A percentile compares a stretch with the other conserved stretches of the same genome.
phyloP scores from a whole-genome alignment of 1,140 invertebrate genomes.

The Hyphantria cunea region DNA sequence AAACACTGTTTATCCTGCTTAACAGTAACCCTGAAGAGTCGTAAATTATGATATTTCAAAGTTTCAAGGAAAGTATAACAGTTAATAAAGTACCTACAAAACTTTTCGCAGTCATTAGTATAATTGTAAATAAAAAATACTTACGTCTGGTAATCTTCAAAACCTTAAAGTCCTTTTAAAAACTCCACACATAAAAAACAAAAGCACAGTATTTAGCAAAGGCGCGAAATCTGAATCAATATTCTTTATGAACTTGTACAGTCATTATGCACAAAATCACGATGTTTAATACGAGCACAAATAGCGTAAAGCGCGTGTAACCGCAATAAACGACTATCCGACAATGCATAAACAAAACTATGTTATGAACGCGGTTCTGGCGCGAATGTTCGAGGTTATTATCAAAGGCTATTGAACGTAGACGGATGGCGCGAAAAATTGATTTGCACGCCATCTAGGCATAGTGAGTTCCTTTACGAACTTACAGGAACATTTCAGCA shows the following conservation, averaged over 20 bases:
- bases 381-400: constrained; percentile 30
- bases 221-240: constrained; percentile 4
- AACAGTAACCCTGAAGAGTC: no score
- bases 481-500: neutral
- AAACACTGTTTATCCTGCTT: no score
- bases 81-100: no score
- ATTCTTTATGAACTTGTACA: neutral
- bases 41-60: no score
- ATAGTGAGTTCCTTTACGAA: neutral
- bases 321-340: constrained; percentile 22
- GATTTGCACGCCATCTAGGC: constrained; percentile 33
- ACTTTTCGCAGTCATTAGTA: no score
- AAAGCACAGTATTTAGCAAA: neutral
- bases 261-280: constrained; percentile 18
- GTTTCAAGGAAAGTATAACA: no score
- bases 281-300: constrained; percentile 10
- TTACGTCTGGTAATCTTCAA: no score
- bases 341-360: constrained; percentile 37
- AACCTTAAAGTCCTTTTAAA: no score
- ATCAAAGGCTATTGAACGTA: constrained; percentile 39
- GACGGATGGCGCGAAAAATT: constrained; percentile 3
- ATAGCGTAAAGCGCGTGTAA: constrained; percentile 20
- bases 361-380: constrained; percentile 37
- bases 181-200: no score
- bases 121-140: no score